phyloP scores from a whole-genome alignment of 2,888 invertebrate genomes.

The Drosophila gaucha region DNA sequence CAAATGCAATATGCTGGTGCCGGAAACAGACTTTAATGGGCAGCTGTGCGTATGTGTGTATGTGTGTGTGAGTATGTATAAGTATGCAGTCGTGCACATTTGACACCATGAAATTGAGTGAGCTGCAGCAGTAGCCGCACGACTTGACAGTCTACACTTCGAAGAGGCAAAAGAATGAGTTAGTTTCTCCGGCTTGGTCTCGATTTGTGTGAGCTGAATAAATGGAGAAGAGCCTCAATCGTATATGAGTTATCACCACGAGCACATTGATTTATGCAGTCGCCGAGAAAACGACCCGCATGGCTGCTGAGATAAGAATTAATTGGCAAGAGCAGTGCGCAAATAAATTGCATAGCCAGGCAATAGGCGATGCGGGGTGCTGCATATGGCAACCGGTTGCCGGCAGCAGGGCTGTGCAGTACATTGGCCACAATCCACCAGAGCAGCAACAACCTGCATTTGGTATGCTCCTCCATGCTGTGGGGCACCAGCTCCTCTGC shows the following conservation, averaged over 20 bases:
- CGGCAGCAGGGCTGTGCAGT: background rate
- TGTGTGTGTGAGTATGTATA: background rate
- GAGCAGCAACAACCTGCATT: constrained; percentile 23
- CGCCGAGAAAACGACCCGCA: constrained; percentile 63
- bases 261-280: constrained; percentile 77
- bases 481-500: constrained; percentile 6
- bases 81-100: constrained; percentile 47
- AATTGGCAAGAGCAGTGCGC: constrained; percentile 76
- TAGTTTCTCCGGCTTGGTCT: constrained; percentile 19
- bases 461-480: constrained; percentile 3
- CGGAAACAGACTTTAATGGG: constrained; percentile 15
- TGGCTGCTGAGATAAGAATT: constrained; percentile 75
- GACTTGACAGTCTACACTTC: constrained; percentile 28
- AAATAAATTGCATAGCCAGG: constrained; percentile 68
- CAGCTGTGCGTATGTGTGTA: background rate
- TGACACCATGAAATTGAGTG: constrained; percentile 78
- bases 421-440: background rate
- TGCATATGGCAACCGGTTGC: constrained; percentile 3
- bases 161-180: background rate
- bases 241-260: constrained; percentile 73
- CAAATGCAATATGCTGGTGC: constrained; percentile 39
- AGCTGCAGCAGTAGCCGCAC: constrained; percentile 50
- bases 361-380: background rate
- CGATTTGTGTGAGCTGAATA: constrained; percentile 41
- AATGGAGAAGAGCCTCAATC: constrained; percentile 35